A percentile compares a stretch with the other conserved stretches of the same genome.
These are phyloP conservation scores for Heterotilapia buettikoferi DNA, from an alignment of 2,113 vertebrate genomes.

Conservation along the genomic window DNA sequence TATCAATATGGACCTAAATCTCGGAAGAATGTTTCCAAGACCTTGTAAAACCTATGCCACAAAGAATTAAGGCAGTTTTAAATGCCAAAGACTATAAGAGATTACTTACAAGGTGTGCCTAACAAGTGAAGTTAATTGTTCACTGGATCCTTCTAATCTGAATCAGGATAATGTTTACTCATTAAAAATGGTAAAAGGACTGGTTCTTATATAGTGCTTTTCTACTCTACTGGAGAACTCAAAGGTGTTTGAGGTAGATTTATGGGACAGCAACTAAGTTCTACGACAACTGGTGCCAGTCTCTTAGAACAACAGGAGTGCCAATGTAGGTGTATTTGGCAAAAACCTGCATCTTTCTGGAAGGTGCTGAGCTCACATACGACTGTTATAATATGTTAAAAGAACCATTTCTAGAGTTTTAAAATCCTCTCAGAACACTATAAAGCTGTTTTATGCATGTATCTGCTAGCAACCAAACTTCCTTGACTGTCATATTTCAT, in stretches of 20 bases:
- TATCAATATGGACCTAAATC: background rate
- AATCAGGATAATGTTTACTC: background rate
- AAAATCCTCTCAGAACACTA: background rate
- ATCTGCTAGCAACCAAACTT: background rate
- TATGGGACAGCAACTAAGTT: background rate
- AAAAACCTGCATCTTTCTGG: background rate
- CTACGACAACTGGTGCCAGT: fast-evolving
- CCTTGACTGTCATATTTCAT: background rate
- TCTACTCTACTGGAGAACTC: background rate
- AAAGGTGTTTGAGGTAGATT: background rate
- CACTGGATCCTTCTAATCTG: background rate
- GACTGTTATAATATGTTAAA: background rate
- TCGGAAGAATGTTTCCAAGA: background rate
- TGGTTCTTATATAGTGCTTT: background rate
- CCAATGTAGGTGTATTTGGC: background rate
- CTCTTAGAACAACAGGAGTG: background rate
- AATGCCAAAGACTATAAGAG: background rate
- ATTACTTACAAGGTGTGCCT: background rate
- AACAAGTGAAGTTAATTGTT: background rate
- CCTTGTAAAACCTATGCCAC: background rate
- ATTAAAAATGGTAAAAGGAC: background rate
- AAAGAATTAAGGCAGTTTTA: background rate
- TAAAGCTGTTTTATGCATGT: background rate
- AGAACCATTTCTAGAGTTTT: background rate
- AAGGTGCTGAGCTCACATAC: background rate